These are phyloP conservation scores for Nannoperca australis DNA, from an alignment of 2,797 vertebrate species.

Conservation along the genomic window DNA sequence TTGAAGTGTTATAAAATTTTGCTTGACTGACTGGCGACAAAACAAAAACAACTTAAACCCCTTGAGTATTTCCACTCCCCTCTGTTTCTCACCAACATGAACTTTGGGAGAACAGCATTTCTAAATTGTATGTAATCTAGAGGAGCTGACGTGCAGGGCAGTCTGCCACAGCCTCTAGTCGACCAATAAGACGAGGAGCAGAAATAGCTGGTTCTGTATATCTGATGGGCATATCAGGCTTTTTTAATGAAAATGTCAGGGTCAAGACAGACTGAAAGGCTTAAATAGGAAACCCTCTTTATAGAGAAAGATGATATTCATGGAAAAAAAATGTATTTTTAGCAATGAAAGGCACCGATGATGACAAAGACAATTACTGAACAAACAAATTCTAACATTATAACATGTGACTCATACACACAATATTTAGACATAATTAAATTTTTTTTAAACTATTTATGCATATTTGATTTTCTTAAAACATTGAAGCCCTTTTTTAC, in stretches of 20 bases:
- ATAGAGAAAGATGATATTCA: constrained; percentile 11
- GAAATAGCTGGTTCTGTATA: constrained; percentile 42
- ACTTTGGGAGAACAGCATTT: constrained; percentile 33
- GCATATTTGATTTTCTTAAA: background rate
- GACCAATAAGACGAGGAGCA: constrained; percentile 23
- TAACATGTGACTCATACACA: background rate
- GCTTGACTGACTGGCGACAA: constrained; percentile 27
- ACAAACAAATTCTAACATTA: background rate
- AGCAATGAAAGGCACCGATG: background rate
- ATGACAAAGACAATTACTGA: background rate
- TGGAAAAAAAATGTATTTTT: constrained; percentile 7
- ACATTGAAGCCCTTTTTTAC: background rate
- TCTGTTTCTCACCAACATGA: constrained; percentile 30
- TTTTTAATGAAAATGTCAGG: constrained; percentile 67
- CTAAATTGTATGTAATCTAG: constrained; percentile 24
- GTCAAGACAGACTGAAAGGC: constrained; percentile 27
- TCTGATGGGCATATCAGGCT: constrained; percentile 59
- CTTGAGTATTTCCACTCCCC: constrained; percentile 16
- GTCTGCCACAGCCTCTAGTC: constrained; percentile 10
- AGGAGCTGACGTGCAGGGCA: constrained; percentile 36
- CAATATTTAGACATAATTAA: too few species aligned
- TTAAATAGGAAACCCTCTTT: constrained; percentile 18
- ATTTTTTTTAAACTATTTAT: too few species aligned
- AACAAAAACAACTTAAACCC: constrained; percentile 48
- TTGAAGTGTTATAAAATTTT: constrained; percentile 48